Conservation (phyloP, 1,140 invertebrate genomes). For the Eciton burchellii region DNA sequence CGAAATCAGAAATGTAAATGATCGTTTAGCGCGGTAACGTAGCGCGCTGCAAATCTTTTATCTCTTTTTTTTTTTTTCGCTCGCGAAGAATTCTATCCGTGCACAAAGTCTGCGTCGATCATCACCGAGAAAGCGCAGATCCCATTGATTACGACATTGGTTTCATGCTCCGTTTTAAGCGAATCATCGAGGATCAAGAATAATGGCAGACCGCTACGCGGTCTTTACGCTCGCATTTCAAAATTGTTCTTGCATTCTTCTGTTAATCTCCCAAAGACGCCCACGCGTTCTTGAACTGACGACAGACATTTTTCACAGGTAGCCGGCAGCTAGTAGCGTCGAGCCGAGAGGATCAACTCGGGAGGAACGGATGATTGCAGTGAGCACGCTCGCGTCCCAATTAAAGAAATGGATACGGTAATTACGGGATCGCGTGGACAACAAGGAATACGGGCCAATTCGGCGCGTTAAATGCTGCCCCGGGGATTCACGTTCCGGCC, state of each 20-base stretch:
- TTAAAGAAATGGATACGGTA: constrained; percentile 69
- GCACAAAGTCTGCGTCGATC: background rate
- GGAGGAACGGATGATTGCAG: constrained; percentile 24
- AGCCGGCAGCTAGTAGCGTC: background rate
- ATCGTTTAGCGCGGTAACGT: background rate
- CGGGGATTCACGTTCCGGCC: constrained; percentile 68
- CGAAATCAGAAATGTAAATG: constrained; percentile 19
- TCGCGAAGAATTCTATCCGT: background rate
- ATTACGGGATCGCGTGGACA: constrained; percentile 53
- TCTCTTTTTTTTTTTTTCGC: background rate
- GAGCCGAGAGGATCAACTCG: background rate
- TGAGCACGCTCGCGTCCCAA: constrained; percentile 16
- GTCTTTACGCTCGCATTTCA: no score
- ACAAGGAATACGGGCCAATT: constrained; percentile 53
- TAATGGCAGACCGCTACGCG: no score
- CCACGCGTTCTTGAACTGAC: constrained; percentile 9
- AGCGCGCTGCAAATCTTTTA: background rate
- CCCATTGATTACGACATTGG: no score
- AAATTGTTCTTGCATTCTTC: background rate
- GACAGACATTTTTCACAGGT: constrained; percentile 56
- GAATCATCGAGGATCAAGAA: no score
- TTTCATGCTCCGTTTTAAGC: no score
- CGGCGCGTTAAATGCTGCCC: constrained; percentile 68
- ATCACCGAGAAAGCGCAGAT: background rate
- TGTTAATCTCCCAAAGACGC: background rate